phyloP scores from a whole-genome alignment of 2,113 vertebrate genomes.

The rat (Rattus norvegicus) region DNA sequence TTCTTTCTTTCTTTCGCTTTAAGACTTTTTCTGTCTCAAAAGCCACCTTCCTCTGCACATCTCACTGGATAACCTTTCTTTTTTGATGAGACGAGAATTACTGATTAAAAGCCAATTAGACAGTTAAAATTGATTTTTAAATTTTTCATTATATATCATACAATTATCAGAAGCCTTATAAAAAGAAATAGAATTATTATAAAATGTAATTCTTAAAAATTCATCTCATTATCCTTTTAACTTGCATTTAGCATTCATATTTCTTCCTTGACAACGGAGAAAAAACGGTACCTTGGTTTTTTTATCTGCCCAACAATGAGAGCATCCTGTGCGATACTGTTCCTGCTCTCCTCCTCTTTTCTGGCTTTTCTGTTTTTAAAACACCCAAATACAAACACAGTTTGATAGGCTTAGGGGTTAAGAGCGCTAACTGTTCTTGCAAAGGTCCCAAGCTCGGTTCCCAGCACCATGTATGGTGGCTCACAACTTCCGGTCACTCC shows the following conservation, averaged over 20 bases:
- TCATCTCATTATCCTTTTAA: constrained; percentile 3
- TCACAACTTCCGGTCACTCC: neutral
- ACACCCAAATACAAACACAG: constrained; percentile 18
- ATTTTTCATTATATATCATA: neutral
- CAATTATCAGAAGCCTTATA: neutral
- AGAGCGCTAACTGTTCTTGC: neutral
- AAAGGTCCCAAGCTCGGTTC: neutral
- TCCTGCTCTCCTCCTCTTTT: constrained; percentile 19
- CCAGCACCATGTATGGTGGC: neutral
- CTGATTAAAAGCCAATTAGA: neutral
- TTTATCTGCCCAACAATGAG: neutral
- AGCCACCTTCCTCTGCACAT: neutral
- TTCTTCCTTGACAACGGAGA: neutral
- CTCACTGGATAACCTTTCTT: neutral
- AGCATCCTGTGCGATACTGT: constrained; percentile 31
- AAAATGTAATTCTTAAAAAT: neutral
- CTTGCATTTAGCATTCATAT: constrained; percentile 6
- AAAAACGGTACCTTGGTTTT: neutral
- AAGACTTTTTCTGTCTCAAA: neutral
- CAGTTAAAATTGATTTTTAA: neutral
- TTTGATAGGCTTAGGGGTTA: neutral
- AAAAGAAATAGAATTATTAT: neutral
- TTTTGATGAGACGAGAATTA: neutral
- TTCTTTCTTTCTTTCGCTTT: neutral
- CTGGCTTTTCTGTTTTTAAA: constrained; percentile 11